Evolutionary conservation across 2,113 vertebrate genomes (phyloP), one percentile per base, ranked within the genome.

Genomic region (Todiramphus chloris): DNA sequence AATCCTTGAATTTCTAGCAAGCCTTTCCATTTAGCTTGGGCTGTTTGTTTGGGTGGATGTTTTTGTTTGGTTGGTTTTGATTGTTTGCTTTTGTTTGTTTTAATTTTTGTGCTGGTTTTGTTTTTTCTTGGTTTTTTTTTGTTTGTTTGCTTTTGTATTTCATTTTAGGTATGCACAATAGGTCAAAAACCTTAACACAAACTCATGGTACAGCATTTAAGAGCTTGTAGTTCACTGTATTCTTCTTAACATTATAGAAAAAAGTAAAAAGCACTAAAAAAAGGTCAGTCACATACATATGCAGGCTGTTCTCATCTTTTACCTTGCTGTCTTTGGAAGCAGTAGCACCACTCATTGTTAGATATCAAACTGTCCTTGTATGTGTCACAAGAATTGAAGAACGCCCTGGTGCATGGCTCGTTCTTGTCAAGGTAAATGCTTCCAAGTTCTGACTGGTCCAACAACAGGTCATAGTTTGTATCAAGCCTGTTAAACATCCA

Each of bases 401-500:
- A 99, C 0, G 98, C 98, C 48, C 98, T 98, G 9, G 98, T 99
- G 93, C 99, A 99, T 0, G 98, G 98, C 72, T 99, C 99, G 7
- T 99, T 99, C 96, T 98, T 98, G 97, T 99, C 99, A 88, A 99
- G 98, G 93, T 99, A 99, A 94, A 99, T 98, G 95, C 98, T 99
- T 87, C 98, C 98, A 19, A 99, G 99, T 90, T 99, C 99, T 53
- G 99, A 98, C 86, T 99, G 99, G 97, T 99, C 99, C 95, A 99
- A 94, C 73, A 99, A 98, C 41, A 99, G 98, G 96, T 99, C 99
- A 83, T 99, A 99, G 98, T 99, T 99, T 1, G 98, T 99, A 93
- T 99, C 99, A 30, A 99, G 98, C 83, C 99, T 98, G 63, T 99
- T 99, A 98, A 99, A 99, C 99, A 99, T 99, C 99, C 99, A 99